Evolutionary conservation across 2,888 invertebrate species (phyloP).

Genomic region (Acleris emargana): DNA sequence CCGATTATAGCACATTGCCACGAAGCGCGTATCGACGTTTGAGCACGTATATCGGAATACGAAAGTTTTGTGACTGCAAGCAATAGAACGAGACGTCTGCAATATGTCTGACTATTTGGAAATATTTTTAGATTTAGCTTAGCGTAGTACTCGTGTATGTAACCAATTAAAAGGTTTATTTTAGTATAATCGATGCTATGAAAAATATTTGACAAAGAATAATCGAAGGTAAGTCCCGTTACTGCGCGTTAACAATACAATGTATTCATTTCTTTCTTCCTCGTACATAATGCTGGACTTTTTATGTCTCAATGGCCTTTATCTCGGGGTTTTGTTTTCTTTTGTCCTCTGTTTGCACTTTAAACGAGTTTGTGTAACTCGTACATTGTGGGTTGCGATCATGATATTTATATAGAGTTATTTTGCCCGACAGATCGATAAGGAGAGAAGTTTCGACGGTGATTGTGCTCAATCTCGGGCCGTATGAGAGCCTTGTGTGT

Average conservation of each 20-base stretch:
- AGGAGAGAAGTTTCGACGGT: conserved; percentile 68
- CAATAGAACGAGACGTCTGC: conserved; percentile 76
- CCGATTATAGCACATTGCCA: conserved; percentile 49
- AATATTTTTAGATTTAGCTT: conserved; percentile 81
- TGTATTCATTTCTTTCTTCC: conserved; percentile 60
- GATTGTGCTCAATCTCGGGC: conserved; percentile 72
- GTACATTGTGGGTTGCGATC: conserved; percentile 56
- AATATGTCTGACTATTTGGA: conserved; percentile 84
- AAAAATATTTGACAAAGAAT: conserved; percentile 69
- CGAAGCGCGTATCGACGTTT: conserved; percentile 57
- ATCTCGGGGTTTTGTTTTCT: conserved; percentile 81
- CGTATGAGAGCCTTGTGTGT: conserved; percentile 65
- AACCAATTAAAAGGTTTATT: conserved; percentile 59
- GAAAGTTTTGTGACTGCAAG: conserved; percentile 66
- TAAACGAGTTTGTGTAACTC: conserved; percentile 68
- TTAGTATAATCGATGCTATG: conserved; percentile 65
- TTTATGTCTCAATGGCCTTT: conserved; percentile 83
- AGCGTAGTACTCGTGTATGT: conserved; percentile 48
- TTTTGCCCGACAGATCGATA: conserved; percentile 81
- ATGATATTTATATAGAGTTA: conserved; percentile 64
- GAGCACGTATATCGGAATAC: conserved; percentile 61
- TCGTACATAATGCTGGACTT: conserved; percentile 68
- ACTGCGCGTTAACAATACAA: conserved; percentile 48
- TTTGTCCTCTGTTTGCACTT: conserved; percentile 76
- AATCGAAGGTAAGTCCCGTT: conserved; percentile 61